These are phyloP conservation scores for Morelia viridis DNA, from an alignment of 2,797 vertebrate genomes.

Conservation along the genomic window DNA sequence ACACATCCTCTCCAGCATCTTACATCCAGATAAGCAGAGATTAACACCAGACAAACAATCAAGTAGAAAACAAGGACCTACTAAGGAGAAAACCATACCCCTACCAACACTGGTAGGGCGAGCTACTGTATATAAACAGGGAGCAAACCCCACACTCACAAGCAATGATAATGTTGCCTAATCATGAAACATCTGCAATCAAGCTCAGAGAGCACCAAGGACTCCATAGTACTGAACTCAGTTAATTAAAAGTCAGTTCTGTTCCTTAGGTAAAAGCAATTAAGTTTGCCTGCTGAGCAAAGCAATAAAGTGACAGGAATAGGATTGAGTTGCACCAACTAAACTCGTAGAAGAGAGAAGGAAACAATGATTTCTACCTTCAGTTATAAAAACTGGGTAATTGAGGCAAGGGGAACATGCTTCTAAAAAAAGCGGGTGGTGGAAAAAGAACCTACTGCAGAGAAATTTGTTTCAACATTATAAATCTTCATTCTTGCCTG, in stretches of 20 bases:
- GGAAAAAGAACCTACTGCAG: not conserved
- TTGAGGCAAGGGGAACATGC: not conserved
- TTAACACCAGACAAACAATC: too few species aligned
- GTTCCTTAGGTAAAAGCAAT: conserved; percentile 26
- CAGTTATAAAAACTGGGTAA: conserved; percentile 3
- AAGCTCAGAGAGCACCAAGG: too few species aligned
- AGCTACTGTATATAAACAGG: too few species aligned
- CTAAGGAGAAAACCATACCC: too few species aligned
- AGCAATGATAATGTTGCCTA: too few species aligned
- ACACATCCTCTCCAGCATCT: too few species aligned
- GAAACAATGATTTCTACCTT: not conserved
- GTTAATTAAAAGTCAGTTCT: conserved; percentile 46
- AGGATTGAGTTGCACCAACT: not conserved
- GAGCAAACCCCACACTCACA: too few species aligned
- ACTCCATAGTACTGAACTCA: not conserved
- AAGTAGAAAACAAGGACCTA: too few species aligned
- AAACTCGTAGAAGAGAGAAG: not conserved
- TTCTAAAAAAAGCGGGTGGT: not conserved
- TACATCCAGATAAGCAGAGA: too few species aligned
- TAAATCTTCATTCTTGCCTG: not conserved
- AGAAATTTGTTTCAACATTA: not conserved
- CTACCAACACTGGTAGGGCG: too few species aligned
- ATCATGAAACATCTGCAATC: too few species aligned
- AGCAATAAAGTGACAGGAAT: conserved; percentile 20
- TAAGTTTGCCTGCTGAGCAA: conserved; percentile 29